Evolutionary conservation across 2,888 invertebrate genomes (phyloP).

Genomic region (Abrostola triplasia): DNA sequence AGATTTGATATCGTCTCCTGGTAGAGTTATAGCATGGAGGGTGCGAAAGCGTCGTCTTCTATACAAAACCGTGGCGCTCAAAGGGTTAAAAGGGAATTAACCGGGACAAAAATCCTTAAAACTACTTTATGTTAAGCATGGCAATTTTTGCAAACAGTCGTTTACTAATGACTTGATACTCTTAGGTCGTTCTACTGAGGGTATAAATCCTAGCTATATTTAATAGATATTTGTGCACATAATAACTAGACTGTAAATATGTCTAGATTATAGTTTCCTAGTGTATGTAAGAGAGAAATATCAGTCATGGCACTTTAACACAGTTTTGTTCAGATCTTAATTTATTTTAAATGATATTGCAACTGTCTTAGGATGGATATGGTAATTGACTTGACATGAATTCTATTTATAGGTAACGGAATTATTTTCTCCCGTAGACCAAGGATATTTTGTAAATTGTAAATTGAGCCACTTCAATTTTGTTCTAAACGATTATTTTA

Average conservation of each 20-base stretch:
- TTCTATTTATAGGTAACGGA: too few relatives aligned
- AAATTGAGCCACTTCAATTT: too few relatives aligned
- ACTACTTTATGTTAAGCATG: slow-evolving; percentile 55
- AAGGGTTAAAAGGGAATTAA: slow-evolving; percentile 21
- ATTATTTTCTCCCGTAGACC: too few relatives aligned
- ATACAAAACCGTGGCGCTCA: too few relatives aligned
- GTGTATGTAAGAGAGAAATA: slow-evolving; percentile 41
- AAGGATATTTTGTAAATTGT: too few relatives aligned
- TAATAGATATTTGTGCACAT: slow-evolving; percentile 39
- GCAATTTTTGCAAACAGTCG: slow-evolving; percentile 50
- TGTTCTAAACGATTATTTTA: too few relatives aligned
- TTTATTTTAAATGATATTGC: slow-evolving; percentile 25
- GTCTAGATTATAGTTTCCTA: slow-evolving; percentile 15
- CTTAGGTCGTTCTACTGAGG: slow-evolving; percentile 52
- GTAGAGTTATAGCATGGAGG: too few relatives aligned
- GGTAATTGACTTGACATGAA: slow-evolving; percentile 61
- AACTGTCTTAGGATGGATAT: slow-evolving; percentile 53
- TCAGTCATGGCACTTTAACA: slow-evolving; percentile 52
- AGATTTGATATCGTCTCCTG: too few relatives aligned
- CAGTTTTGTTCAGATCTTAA: slow-evolving; percentile 46
- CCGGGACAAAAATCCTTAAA: slow-evolving; percentile 37
- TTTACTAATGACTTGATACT: slow-evolving; percentile 53
- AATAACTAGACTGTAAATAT: slow-evolving; percentile 12
- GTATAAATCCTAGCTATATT: slow-evolving; percentile 52
- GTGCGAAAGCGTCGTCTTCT: too few relatives aligned